Evolutionary conservation across 92 coral and sea anemone species (phyloP).

Genomic region (Ricordea florida): DNA sequence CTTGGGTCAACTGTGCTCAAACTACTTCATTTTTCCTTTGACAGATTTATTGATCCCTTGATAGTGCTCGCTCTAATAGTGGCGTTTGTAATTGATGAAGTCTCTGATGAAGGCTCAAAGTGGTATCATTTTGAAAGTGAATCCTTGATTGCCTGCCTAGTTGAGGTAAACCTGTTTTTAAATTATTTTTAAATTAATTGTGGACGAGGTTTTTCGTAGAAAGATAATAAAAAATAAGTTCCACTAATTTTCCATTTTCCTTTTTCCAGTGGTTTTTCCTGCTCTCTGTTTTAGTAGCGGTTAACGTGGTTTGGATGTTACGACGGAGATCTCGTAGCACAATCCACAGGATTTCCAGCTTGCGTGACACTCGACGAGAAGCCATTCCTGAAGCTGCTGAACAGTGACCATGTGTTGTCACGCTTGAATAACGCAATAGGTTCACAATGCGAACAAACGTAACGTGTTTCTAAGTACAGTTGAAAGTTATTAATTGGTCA

Average conservation of each 20-base stretch:
- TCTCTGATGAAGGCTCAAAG: neutral
- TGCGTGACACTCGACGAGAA: constrained; percentile 16
- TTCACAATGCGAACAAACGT: too few relatives aligned
- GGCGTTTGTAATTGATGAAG: constrained; percentile 63
- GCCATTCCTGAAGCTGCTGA: neutral
- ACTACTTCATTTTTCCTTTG: neutral
- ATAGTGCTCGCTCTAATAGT: constrained; percentile 53
- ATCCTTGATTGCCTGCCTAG: constrained; percentile 64
- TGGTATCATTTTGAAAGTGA: constrained; percentile 68
- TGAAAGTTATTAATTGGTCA: too few relatives aligned
- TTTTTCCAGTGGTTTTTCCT: constrained; percentile 68
- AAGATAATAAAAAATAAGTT: neutral
- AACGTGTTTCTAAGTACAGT: too few relatives aligned
- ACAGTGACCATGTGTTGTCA: neutral
- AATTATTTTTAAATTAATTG: neutral
- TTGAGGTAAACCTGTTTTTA: constrained; percentile 48
- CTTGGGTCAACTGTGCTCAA: too few relatives aligned
- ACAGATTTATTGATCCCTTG: constrained; percentile 69
- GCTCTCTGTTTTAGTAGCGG: constrained; percentile 30
- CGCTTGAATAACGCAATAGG: too few relatives aligned
- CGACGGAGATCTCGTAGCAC: constrained; percentile 55
- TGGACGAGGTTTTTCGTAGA: too few relatives aligned
- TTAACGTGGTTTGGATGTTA: constrained; percentile 59
- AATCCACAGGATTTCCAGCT: constrained; percentile 26
- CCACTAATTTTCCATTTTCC: neutral